Percentiles rank a stretch among this genome's conserved stretches.
These are phyloP conservation scores for Protophormia terraenovae DNA, from an alignment of 2,888 invertebrate genomes.

Conservation along the genomic window DNA sequence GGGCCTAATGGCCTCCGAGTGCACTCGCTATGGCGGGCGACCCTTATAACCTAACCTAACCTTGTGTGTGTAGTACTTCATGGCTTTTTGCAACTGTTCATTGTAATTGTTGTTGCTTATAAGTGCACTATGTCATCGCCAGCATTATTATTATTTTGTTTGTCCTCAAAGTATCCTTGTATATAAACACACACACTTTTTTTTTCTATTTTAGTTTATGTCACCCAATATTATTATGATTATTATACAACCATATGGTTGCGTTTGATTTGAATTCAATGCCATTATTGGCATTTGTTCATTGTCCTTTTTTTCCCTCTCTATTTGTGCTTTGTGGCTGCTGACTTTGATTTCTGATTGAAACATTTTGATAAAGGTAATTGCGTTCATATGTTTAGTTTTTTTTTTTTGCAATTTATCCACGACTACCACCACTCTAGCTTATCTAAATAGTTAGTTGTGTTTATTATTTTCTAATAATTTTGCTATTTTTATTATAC, in stretches of 20 bases:
- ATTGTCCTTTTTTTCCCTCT: conserved; percentile 28
- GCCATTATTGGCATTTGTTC: conserved; percentile 46
- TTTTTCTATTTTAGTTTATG: conserved; percentile 1
- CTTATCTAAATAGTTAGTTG: background rate
- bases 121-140: conserved; percentile 52
- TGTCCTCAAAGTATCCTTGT: conserved; percentile 55
- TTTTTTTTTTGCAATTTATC: background rate
- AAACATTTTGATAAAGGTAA: conserved; percentile 63
- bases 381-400: conserved; percentile 61
- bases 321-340: background rate
- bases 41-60: too few relatives aligned
- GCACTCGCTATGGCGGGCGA: too few relatives aligned
- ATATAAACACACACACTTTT: background rate
- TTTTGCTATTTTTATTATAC: background rate
- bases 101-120: background rate
- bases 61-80: background rate
- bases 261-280: conserved; percentile 36
- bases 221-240: conserved; percentile 39
- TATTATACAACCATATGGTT: conserved; percentile 56
- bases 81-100: conserved; percentile 57
- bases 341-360: conserved; percentile 64
- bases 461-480: conserved; percentile 51
- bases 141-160: conserved; percentile 37
- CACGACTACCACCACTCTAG: background rate
- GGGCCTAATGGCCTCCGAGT: too few relatives aligned